Conservation (phyloP, 1,140 invertebrate species). For the Penaeus indicus region DNA sequence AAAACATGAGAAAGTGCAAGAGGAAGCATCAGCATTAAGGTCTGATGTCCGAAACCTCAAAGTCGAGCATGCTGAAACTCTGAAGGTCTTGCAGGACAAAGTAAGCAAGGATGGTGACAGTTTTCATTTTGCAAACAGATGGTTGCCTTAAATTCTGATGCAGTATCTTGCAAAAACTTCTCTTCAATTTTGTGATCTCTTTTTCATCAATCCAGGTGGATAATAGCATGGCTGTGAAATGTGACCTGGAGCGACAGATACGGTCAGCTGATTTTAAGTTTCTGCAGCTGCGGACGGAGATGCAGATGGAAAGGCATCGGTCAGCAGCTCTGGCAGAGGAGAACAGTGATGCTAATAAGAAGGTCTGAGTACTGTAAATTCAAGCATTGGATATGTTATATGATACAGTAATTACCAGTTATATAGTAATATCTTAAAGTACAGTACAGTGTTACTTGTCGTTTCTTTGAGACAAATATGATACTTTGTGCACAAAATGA, state of each 20-base stretch:
- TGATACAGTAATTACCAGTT: too few species aligned
- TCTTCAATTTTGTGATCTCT: too few species aligned
- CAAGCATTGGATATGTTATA: too few species aligned
- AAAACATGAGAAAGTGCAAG: neutral
- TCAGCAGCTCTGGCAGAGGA: constrained; percentile 28
- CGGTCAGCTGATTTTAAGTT: constrained; percentile 30
- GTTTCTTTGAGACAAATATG: too few species aligned
- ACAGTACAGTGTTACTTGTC: too few species aligned
- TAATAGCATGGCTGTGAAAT: neutral
- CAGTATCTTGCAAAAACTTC: too few species aligned
- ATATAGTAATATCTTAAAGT: too few species aligned
- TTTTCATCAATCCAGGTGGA: constrained; percentile 22
- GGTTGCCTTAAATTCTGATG: neutral
- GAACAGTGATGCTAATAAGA: constrained; percentile 15
- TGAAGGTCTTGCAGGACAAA: constrained; percentile 3
- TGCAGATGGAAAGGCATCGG: constrained; percentile 36
- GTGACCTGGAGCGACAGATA: constrained; percentile 38
- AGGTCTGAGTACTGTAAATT: neutral
- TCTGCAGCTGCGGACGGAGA: constrained; percentile 44
- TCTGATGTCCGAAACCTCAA: neutral
- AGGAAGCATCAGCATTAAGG: neutral
- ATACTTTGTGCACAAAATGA: too few species aligned
- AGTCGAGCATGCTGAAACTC: neutral
- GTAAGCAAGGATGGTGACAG: neutral
- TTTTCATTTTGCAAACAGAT: neutral